Evolutionary conservation across 1,140 invertebrate genomes (phyloP).

Genomic region (Leptinotarsa lineolata): DNA sequence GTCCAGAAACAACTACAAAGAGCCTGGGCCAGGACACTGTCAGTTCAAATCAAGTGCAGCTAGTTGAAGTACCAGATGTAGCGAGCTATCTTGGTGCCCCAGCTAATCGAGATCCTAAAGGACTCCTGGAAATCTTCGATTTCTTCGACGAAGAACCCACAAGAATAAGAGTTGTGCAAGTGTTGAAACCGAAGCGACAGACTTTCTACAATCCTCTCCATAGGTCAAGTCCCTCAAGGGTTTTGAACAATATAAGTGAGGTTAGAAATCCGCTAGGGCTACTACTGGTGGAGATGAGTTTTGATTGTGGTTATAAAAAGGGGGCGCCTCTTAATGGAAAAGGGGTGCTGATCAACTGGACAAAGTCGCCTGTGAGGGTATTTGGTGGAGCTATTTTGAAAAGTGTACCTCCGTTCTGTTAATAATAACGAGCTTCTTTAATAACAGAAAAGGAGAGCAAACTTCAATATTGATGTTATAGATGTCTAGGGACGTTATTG

Average conservation of each 20-base stretch:
- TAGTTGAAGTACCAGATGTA: constrained; percentile 5
- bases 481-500: neutral
- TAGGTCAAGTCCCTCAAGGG: neutral
- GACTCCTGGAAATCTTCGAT: constrained; percentile 10
- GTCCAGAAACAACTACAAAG: neutral
- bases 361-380: constrained; percentile 60
- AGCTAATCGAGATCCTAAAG: constrained; percentile 3
- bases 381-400: constrained; percentile 64
- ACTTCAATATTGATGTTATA: neutral
- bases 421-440: constrained; percentile 13
- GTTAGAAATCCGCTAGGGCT: constrained; percentile 54
- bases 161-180: constrained; percentile 10
- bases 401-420: constrained; percentile 57
- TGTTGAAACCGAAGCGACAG: neutral
- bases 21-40: neutral
- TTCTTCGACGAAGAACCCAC: constrained; percentile 8
- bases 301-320: constrained; percentile 58
- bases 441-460: neutral
- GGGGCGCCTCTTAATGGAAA: constrained; percentile 59
- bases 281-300: constrained; percentile 58
- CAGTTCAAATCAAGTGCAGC: neutral
- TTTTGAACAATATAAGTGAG: neutral
- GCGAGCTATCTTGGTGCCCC: neutral
- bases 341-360: constrained; percentile 61
- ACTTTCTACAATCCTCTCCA: neutral